Evolutionary conservation across 2,888 invertebrate genomes (phyloP).

Genomic region (Agonopterix arenella): DNA sequence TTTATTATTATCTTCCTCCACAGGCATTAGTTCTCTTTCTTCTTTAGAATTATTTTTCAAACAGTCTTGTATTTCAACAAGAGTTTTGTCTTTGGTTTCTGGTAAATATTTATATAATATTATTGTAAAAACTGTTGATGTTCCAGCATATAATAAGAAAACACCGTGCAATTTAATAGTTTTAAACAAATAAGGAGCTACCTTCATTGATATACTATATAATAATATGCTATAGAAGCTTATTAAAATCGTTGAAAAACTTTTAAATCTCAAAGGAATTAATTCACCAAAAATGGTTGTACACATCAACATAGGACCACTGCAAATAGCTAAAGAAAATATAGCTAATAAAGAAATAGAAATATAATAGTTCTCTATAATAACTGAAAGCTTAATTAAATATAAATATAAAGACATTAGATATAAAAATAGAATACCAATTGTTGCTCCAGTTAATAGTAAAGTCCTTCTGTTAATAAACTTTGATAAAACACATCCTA

Average conservation of each 20-base stretch:
- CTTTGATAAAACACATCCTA: slow-evolving; percentile 11
- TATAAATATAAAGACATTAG: slow-evolving; percentile 8
- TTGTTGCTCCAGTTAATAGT: slow-evolving; percentile 8
- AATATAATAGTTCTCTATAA: slow-evolving; percentile 17
- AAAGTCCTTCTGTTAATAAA: slow-evolving; percentile 8
- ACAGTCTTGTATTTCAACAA: background rate
- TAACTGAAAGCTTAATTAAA: background rate
- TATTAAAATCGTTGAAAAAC: slow-evolving; percentile 2
- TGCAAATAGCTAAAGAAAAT: slow-evolving; percentile 7
- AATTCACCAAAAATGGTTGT: slow-evolving; percentile 9
- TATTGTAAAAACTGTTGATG: background rate
- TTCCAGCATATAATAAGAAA: background rate
- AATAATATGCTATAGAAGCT: background rate
- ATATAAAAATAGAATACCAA: slow-evolving; percentile 19
- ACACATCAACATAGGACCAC: slow-evolving; percentile 10
- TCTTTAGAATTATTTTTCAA: too few species aligned
- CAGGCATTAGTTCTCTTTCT: too few species aligned
- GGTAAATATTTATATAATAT: slow-evolving; percentile 1
- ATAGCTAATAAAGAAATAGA: slow-evolving; percentile 13
- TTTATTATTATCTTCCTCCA: too few species aligned
- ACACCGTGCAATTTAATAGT: background rate
- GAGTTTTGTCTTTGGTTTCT: slow-evolving; percentile 5
- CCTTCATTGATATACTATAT: slow-evolving; percentile 8
- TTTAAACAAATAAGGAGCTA: slow-evolving; percentile 4
- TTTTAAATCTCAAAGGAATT: slow-evolving; percentile 9